Percentiles rank a stretch among this genome's conserved stretches.
Evolutionary conservation across 2,113 vertebrate species (phyloP).

Genomic region (Dascyllus trimaculatus): DNA sequence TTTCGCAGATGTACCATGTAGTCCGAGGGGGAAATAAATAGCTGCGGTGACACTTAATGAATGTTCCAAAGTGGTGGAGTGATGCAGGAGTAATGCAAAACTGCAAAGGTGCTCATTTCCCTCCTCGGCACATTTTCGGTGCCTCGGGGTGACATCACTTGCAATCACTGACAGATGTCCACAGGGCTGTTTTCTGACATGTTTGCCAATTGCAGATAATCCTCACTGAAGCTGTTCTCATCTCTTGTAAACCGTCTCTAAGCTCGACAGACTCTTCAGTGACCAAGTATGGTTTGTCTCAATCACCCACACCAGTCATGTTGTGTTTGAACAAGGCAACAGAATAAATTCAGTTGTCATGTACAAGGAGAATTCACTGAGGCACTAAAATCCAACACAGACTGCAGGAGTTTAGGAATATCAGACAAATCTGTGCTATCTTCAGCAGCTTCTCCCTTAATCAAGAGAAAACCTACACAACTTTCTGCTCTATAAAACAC

Average conservation of each 20-base stretch:
- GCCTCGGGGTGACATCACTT: conserved; percentile 70
- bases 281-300: conserved; percentile 9
- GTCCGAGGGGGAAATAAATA: conserved; percentile 9
- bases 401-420: neutral
- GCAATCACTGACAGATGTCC: conserved; percentile 70
- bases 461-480: neutral
- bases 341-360: neutral
- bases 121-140: conserved; percentile 40
- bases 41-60: conserved; percentile 53
- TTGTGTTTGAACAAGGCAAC: neutral
- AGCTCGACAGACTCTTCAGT: neutral
- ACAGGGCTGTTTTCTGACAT: conserved; percentile 38
- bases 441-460: neutral
- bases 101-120: conserved; percentile 48
- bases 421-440: neutral
- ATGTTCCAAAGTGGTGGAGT: conserved; percentile 51
- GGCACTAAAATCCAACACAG: neutral
- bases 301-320: neutral
- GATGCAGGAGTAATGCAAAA: conserved; percentile 22
- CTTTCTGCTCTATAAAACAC: neutral
- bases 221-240: conserved; percentile 9
- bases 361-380: neutral
- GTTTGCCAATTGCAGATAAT: conserved; percentile 40
- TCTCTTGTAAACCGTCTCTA: conserved; percentile 13
- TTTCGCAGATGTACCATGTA: conserved; percentile 73